Conservation (phyloP, 2,113 vertebrate species). For the Emydocephalus ijimae region DNA sequence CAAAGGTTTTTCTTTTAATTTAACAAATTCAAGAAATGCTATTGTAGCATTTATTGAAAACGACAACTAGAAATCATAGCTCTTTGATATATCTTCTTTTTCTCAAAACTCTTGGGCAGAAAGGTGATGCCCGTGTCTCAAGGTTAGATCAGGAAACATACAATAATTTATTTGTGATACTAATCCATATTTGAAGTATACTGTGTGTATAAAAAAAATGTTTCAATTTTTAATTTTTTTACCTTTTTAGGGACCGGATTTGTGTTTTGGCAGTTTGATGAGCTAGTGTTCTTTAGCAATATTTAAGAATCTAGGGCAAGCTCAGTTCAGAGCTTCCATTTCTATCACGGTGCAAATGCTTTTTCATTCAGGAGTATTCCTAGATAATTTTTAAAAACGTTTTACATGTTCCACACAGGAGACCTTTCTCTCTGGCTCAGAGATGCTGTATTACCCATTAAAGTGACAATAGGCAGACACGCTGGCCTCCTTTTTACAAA, state of each 20-base stretch:
- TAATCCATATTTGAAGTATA: conserved; percentile 52
- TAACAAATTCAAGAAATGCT: neutral
- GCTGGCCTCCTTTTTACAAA: neutral
- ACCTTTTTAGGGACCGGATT: neutral
- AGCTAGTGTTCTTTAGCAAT: neutral
- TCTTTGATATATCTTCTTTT: neutral
- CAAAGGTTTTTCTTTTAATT: neutral
- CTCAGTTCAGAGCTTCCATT: neutral
- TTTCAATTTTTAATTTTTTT: neutral
- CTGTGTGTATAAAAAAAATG: neutral
- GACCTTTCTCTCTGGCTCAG: neutral
- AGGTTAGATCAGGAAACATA: conserved; percentile 1
- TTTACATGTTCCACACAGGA: neutral
- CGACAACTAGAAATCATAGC: neutral
- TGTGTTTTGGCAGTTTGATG: neutral
- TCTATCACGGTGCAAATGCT: neutral
- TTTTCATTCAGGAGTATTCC: neutral
- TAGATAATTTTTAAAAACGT: neutral
- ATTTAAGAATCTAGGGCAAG: neutral
- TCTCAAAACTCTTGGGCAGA: neutral
- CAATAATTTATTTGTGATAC: conserved; percentile 52
- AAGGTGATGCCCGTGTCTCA: neutral
- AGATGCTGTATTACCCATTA: neutral
- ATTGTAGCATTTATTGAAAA: neutral
- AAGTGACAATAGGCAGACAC: neutral